Conservation (phyloP, 2,888 invertebrate species). For the Hemithea aestivaria region DNA sequence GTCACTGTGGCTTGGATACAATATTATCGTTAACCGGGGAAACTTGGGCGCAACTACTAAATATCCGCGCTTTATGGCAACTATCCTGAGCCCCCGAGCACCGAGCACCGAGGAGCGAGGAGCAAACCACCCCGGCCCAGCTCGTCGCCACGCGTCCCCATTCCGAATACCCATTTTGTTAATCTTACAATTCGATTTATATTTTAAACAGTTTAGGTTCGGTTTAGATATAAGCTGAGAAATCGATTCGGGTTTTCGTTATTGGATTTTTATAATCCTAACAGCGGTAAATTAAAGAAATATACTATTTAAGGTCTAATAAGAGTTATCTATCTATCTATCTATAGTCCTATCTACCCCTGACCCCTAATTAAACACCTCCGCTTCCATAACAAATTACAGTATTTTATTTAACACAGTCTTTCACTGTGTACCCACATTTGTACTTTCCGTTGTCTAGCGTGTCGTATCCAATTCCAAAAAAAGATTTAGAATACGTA, state of each 20-base stretch:
- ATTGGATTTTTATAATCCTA: conserved; percentile 2
- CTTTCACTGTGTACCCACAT: no score
- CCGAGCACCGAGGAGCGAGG: neutral
- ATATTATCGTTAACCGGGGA: conserved; percentile 46
- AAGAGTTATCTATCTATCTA: no score
- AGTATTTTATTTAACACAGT: no score
- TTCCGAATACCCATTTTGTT: conserved; percentile 31
- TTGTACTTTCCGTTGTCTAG: no score
- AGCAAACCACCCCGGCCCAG: conserved; percentile 12
- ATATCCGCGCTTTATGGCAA: conserved; percentile 44
- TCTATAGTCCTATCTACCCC: no score
- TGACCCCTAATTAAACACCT: no score
- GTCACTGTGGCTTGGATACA: conserved; percentile 30
- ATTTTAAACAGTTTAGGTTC: conserved; percentile 16
- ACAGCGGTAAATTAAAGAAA: neutral
- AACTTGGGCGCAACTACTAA: conserved; percentile 47
- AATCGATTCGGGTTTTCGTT: conserved; percentile 1
- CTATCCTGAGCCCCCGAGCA: conserved; percentile 24
- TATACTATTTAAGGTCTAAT: no score
- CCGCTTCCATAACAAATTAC: no score
- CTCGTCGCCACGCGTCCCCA: conserved; percentile 24
- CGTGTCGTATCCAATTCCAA: no score
- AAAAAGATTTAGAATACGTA: no score
- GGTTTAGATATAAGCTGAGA: conserved; percentile 4
- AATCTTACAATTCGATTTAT: conserved; percentile 21